Base-by-base conservation (phyloP, 2,888 invertebrate species). In the Linhomoeus sp. region DNA sequence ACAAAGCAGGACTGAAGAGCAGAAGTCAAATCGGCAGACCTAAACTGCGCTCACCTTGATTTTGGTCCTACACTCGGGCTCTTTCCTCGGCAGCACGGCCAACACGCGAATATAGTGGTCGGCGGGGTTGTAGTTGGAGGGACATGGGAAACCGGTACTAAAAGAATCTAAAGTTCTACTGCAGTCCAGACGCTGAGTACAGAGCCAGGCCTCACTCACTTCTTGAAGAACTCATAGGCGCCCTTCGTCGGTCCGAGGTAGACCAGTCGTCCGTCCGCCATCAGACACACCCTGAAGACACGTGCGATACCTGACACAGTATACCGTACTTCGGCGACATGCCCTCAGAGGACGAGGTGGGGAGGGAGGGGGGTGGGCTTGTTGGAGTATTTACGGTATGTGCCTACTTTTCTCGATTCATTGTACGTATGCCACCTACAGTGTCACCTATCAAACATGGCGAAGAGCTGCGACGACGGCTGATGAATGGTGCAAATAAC, bases 401-500 rank as follows among this genome's bases (percentile, higher is more conserved):
- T n/a, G n/a, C n/a, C n/a, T n/a, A n/a, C n/a, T n/a, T n/a, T n/a
- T n/a, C n/a, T n/a, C n/a, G n/a, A n/a, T n/a, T n/a, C n/a, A n/a
- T n/a, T n/a, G n/a, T n/a, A n/a, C n/a, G n/a, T n/a, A n/a, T n/a
- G n/a, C n/a, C n/a, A n/a, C n/a, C n/a, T n/a, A n/a, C n/a, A n/a
- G n/a, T n/a, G 54, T 48, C 52, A 68, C 58, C 66, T 80, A 66
- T 88, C 85, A 61, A 90, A 90, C 70, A 87, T 75, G 24, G 81
- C 77, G 63, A 81, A 90, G 22, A 71, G 65, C 65, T 88, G 86
- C 0, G 87, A 87, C 0, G 83, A 83, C 0, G 90, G 90, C 67
- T 90, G 90, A 70, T 90, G 90, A 52, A 92, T 83, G 1, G 90
- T 90, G 61, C 81, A 79, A 24, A 90, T 75, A 46, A 90, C 79